Conservation (phyloP, 92 coral and sea anemone genomes). For the Chrysogorgia sp. region DNA sequence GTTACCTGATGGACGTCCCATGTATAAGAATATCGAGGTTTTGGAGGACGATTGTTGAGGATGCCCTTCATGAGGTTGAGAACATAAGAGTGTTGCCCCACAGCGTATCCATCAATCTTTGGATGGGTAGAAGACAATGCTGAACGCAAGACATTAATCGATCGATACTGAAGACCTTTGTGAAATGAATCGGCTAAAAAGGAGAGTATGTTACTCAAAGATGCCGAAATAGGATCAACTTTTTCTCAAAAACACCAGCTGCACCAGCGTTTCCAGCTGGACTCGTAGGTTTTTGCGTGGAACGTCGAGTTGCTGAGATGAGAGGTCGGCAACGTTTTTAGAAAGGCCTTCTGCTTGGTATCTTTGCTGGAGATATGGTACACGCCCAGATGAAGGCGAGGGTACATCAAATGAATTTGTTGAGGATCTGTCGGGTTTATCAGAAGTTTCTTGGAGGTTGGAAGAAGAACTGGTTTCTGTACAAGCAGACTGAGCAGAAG, state of each 20-base stretch:
- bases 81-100: slow-evolving; percentile 22
- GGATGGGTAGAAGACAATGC: slow-evolving; percentile 21
- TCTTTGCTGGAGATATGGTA: no score
- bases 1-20: slow-evolving; percentile 18
- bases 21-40: slow-evolving; percentile 47
- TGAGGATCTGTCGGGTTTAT: no score
- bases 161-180: slow-evolving; percentile 38
- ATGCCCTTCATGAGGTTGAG: slow-evolving; percentile 29
- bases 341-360: no score
- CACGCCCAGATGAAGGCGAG: no score
- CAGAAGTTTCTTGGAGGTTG: neutral
- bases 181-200: slow-evolving; percentile 26
- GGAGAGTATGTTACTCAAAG: slow-evolving; percentile 23
- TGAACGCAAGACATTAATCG: slow-evolving; percentile 36
- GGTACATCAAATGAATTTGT: neutral
- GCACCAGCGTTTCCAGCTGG: neutral
- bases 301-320: no score
- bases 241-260: slow-evolving; percentile 32
- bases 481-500: neutral
- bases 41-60: slow-evolving; percentile 49
- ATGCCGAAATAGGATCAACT: slow-evolving; percentile 55
- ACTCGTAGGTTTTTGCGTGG: neutral
- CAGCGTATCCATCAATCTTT: slow-evolving; percentile 18
- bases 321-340: no score
- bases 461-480: neutral